These are phyloP conservation scores for Drosophila simulans DNA, from an alignment of 1,140 invertebrate genomes.

Conservation along the genomic window DNA sequence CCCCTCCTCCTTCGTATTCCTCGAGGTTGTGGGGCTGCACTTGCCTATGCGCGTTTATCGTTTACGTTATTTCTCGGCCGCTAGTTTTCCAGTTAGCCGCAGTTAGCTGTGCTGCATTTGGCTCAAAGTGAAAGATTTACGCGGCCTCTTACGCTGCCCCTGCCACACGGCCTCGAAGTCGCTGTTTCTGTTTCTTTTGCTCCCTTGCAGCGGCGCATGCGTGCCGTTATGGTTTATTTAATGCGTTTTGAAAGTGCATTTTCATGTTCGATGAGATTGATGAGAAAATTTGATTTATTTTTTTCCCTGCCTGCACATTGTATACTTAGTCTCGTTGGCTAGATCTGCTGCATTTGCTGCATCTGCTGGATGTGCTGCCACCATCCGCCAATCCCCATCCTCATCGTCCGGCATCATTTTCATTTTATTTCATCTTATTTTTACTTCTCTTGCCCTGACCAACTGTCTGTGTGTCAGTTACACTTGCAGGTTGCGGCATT, in stretches of 20 bases:
- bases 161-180: slow-evolving; percentile 14
- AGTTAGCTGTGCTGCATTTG: slow-evolving; percentile 79
- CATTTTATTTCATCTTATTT: slow-evolving; percentile 2
- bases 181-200: slow-evolving; percentile 19
- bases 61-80: slow-evolving; percentile 80
- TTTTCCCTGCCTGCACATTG: slow-evolving; percentile 50
- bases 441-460: slow-evolving; percentile 10
- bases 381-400: neutral
- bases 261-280: slow-evolving; percentile 84
- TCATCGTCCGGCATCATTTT: neutral
- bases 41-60: slow-evolving; percentile 82
- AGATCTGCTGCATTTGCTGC: neutral
- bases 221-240: slow-evolving; percentile 83
- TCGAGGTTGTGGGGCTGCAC: slow-evolving; percentile 56
- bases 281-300: slow-evolving; percentile 84
- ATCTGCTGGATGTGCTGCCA: neutral
- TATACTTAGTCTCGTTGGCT: slow-evolving; percentile 47
- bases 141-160: slow-evolving; percentile 77
- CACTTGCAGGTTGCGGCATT: slow-evolving; percentile 81
- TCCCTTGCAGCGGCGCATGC: slow-evolving; percentile 61
- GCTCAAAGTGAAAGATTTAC: slow-evolving; percentile 83
- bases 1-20: slow-evolving; percentile 6
- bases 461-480: slow-evolving; percentile 65
- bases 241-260: slow-evolving; percentile 84
- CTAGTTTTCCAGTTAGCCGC: slow-evolving; percentile 80